These are phyloP conservation scores for Nyctalus aviator DNA, from an alignment of 2,797 vertebrate species.

Conservation along the genomic window DNA sequence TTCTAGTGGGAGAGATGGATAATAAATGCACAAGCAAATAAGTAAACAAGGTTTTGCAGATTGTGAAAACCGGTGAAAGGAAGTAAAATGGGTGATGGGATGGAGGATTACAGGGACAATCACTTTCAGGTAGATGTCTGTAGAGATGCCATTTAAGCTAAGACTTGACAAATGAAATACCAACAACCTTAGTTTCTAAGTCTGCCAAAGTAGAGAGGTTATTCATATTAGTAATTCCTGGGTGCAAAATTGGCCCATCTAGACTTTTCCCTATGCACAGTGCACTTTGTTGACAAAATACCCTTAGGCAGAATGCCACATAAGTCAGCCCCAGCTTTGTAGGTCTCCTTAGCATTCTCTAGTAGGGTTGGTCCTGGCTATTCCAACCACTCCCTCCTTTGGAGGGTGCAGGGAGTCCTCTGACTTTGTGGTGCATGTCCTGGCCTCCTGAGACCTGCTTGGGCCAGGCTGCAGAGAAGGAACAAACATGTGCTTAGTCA, in stretches of 20 bases:
- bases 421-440: not conserved
- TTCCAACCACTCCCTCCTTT: not conserved
- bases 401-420: not conserved
- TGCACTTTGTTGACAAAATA: conserved; percentile 40
- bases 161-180: conserved; percentile 18
- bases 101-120: not conserved
- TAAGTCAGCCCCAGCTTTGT: conserved; percentile 1
- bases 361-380: not conserved
- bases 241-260: conserved; percentile 1
- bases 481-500: conserved; percentile 52
- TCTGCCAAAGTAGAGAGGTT: not conserved
- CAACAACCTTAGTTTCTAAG: not conserved
- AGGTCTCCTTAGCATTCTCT: conserved; percentile 7
- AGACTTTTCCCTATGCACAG: not conserved
- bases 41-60: conserved; percentile 2
- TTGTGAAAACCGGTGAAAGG: not conserved
- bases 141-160: not conserved
- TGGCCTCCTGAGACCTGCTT: not conserved
- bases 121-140: not conserved
- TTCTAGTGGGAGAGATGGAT: not conserved
- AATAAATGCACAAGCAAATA: not conserved
- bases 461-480: not conserved
- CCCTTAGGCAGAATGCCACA: not conserved
- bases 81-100: not conserved
- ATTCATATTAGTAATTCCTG: conserved; percentile 36